A percentile compares a stretch with the other conserved stretches of the same genome.
These are phyloP conservation scores for Corythornis cristatus DNA, from an alignment of 2,113 vertebrate genomes.

Conservation along the genomic window DNA sequence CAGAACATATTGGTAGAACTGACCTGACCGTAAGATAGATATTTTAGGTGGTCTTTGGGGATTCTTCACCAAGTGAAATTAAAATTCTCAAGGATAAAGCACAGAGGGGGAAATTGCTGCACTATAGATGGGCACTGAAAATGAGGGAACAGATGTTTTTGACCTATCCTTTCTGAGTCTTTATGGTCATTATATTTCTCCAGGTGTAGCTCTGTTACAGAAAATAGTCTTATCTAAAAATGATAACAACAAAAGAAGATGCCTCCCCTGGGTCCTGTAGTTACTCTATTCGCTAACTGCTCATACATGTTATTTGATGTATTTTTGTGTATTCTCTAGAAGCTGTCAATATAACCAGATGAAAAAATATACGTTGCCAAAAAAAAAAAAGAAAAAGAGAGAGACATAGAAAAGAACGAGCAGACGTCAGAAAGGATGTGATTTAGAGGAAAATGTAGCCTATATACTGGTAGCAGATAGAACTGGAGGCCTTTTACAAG, in stretches of 20 bases:
- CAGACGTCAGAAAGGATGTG: neutral
- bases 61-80: neutral
- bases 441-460: neutral
- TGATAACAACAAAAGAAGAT: neutral
- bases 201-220: neutral
- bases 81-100: neutral
- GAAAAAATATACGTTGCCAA: neutral
- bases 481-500: neutral
- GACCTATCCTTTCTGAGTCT: neutral
- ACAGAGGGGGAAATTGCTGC: neutral
- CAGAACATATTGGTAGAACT: slow-evolving; percentile 8
- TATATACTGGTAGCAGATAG: neutral
- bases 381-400: neutral
- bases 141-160: neutral
- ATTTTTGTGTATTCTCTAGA: neutral
- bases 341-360: neutral
- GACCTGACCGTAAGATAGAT: neutral
- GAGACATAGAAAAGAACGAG: neutral
- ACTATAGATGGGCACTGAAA: neutral
- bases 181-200: neutral
- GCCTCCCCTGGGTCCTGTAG: neutral
- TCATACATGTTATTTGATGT: neutral
- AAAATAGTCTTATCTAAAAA: neutral
- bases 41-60: neutral
- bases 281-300: neutral